Conservation (phyloP, 1,140 invertebrate species). For the Heliconius melpomene region DNA sequence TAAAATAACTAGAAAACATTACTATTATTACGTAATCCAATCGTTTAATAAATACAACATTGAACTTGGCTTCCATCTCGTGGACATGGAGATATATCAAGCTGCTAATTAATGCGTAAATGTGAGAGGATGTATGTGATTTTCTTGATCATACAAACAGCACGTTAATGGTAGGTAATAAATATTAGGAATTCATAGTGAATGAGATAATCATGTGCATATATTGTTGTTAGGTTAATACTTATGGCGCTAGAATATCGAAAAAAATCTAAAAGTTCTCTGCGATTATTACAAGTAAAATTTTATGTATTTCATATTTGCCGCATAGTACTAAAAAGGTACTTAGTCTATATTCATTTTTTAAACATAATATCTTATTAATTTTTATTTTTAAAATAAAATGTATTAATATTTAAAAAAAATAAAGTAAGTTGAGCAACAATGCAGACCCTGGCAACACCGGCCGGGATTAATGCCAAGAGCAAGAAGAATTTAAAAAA, state of each 20-base stretch:
- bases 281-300: too few species aligned
- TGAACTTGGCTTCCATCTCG: constrained; percentile 32
- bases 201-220: constrained; percentile 13
- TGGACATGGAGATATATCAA: constrained; percentile 26
- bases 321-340: too few species aligned
- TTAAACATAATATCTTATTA: too few species aligned
- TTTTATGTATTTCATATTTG: too few species aligned
- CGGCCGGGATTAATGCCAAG: too few species aligned
- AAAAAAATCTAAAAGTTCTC: background rate
- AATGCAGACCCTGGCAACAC: too few species aligned
- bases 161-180: constrained; percentile 21
- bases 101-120: constrained; percentile 38
- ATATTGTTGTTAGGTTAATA: background rate
- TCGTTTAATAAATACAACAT: constrained; percentile 32
- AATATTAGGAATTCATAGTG: constrained; percentile 18
- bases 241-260: background rate
- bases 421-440: too few species aligned
- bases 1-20: background rate
- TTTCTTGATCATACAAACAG: constrained; percentile 31
- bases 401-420: too few species aligned
- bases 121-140: constrained; percentile 29
- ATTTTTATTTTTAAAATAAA: too few species aligned
- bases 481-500: too few species aligned
- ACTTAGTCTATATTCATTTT: too few species aligned
- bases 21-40: constrained; percentile 18